These are phyloP conservation scores for Hyperoplus lanceolatus DNA, from an alignment of 2,797 vertebrate species.

Conservation along the genomic window DNA sequence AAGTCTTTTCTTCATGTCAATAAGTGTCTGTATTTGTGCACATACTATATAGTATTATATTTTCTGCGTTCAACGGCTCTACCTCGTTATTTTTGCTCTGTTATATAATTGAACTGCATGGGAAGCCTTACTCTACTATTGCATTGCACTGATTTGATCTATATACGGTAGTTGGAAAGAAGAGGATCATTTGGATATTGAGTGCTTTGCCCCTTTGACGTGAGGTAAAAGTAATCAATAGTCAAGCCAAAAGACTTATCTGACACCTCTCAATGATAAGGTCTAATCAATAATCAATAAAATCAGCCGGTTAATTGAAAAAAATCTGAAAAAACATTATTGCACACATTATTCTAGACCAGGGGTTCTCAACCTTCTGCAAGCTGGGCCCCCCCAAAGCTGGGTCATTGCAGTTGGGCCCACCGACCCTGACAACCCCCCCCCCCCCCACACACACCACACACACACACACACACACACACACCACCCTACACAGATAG, in stretches of 20 bases:
- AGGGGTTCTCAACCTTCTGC: too few relatives aligned
- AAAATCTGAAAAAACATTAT: background rate
- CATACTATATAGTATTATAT: background rate
- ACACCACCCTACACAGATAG: too few relatives aligned
- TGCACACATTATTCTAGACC: background rate
- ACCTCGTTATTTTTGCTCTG: background rate
- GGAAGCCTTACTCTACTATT: background rate
- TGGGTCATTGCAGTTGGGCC: too few relatives aligned
- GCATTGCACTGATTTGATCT: constrained; percentile 7
- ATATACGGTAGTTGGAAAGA: constrained; percentile 2
- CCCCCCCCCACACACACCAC: too few relatives aligned
- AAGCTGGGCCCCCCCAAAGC: too few relatives aligned
- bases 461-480: too few relatives aligned
- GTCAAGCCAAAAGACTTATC: constrained; percentile 14
- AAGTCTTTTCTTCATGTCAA: background rate
- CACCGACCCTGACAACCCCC: too few relatives aligned
- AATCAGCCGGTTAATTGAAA: constrained; percentile 16
- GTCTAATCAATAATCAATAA: constrained; percentile 37
- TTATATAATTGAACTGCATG: background rate
- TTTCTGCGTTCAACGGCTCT: background rate
- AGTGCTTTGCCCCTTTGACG: constrained; percentile 20
- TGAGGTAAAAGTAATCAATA: constrained; percentile 52
- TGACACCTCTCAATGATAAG: constrained; percentile 16
- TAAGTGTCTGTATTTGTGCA: background rate
- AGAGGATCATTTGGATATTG: constrained; percentile 33